Percentiles rank a stretch among this genome's conserved stretches.
Evolutionary conservation across 2,888 invertebrate species (phyloP).

Genomic region (Agrotis ipsilon): DNA sequence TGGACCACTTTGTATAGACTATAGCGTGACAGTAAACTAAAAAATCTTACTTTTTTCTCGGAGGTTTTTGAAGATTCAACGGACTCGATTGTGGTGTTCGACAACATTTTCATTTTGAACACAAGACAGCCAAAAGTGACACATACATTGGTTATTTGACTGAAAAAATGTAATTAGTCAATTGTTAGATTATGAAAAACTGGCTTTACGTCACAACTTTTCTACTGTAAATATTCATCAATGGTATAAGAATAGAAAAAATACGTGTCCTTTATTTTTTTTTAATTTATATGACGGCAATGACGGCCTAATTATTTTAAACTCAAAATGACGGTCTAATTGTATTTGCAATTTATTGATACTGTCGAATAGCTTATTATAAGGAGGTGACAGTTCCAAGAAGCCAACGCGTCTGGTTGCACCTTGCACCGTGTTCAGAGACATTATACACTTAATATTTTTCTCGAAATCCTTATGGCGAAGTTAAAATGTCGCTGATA

Average conservation of each 20-base stretch:
- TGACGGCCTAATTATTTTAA: too few relatives aligned
- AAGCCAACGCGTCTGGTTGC: background rate
- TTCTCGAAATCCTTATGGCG: background rate
- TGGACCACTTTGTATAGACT: constrained; percentile 18
- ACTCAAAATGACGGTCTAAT: too few relatives aligned
- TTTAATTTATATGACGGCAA: too few relatives aligned
- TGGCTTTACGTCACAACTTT: too few relatives aligned
- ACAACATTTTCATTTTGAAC: background rate
- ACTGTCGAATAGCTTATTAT: too few relatives aligned
- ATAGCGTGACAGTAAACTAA: background rate
- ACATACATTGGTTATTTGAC: too few relatives aligned
- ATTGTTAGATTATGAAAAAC: too few relatives aligned
- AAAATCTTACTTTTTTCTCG: background rate
- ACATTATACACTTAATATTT: background rate
- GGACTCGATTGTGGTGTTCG: background rate
- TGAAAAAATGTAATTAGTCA: too few relatives aligned
- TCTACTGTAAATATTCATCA: too few relatives aligned
- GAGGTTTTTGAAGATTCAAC: background rate
- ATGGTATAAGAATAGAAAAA: too few relatives aligned
- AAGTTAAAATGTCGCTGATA: background rate
- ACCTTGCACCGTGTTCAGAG: background rate
- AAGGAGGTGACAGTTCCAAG: background rate
- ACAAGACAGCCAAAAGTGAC: background rate
- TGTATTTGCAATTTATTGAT: too few relatives aligned
- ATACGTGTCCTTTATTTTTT: too few relatives aligned